These are phyloP conservation scores for Xiphophorus hellerii DNA, from an alignment of 2,113 vertebrate genomes.

Conservation along the genomic window DNA sequence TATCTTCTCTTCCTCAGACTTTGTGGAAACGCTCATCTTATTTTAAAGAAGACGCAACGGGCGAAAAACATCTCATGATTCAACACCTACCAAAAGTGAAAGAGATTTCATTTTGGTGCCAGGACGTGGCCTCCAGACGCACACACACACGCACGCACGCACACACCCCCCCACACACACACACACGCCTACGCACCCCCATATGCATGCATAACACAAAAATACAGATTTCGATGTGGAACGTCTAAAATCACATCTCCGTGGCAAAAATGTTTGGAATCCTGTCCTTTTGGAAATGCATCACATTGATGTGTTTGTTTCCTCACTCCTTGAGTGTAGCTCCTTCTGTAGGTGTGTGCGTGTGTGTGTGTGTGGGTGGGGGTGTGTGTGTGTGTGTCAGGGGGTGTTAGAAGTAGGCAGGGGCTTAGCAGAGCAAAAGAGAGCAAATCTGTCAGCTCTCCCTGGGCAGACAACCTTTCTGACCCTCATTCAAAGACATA, in stretches of 20 bases:
- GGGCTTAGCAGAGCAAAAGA: constrained; percentile 83
- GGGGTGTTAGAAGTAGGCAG: constrained; percentile 72
- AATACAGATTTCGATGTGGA: constrained; percentile 56
- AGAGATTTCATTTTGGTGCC: constrained; percentile 39
- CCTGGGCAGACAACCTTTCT: constrained; percentile 84
- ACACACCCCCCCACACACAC: not conserved
- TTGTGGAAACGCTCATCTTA: not conserved
- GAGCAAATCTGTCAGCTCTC: constrained; percentile 88
- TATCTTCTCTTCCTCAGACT: not conserved
- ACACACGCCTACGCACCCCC: not conserved
- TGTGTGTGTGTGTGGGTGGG: constrained; percentile 25
- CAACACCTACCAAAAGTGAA: constrained; percentile 49
- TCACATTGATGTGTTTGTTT: constrained; percentile 43
- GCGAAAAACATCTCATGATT: not conserved
- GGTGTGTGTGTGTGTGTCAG: constrained; percentile 59
- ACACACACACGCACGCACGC: not conserved
- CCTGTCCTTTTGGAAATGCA: constrained; percentile 60
- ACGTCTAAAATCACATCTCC: constrained; percentile 81
- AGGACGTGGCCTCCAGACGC: constrained; percentile 14
- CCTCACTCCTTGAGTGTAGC: not conserved
- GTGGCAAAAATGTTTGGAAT: constrained; percentile 83
- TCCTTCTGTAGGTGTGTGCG: constrained; percentile 29
- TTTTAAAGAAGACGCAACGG: not conserved
- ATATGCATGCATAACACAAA: not conserved
- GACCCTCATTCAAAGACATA: constrained; percentile 88